Base-by-base conservation (phyloP, 2,113 vertebrate genomes). In the Clarias gariepinus region DNA sequence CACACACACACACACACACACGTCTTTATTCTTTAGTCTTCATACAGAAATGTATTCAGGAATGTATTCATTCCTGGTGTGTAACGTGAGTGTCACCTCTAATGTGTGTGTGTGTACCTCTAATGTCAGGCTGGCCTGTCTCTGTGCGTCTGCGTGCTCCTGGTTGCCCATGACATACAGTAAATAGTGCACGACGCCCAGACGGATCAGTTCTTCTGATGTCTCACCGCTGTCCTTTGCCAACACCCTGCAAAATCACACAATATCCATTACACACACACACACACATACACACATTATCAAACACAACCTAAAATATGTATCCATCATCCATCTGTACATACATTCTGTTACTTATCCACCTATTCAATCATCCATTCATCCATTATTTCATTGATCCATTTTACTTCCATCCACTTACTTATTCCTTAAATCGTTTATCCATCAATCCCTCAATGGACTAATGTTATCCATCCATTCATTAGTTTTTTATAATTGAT, bases 81-180 rank as follows among this genome's bases (percentile, higher is more conserved):
- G 74, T 77, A 63, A 63, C 21, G 1, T 58, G 57, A 58, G 77
- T 79, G 77, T 79, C n/a, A n/a, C n/a, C n/a, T 28, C 58, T 53
- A 58, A n/a, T 33, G 55, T 60, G 4, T 77, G 25, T 0, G 0
- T 0, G 82, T 87, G 83, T 90, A 96, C 97, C 96, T 96, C 77
- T 82, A 98, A 91, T 9, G 96, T 92, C 69, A 95, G 84, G 69
- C 95, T 95, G 89, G 96, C 96, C 73, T 97, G 94, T 89, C 93
- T 94, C 93, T 98, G 97, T 82, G 95, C 91, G n/a, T 95, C 95
- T 8, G 86, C 77, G 41, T 97, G 95, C 7, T 96, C 94, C 82
- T 58, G 90, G 93, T 96, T 97, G 30, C 95, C 95, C 94, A 96
- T 91, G 58, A 94, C 95, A 7, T 87, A 87, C 86, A 97, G 89